Evolutionary conservation across 1,140 invertebrate genomes (phyloP).

Genomic region (Cydia splendana): DNA sequence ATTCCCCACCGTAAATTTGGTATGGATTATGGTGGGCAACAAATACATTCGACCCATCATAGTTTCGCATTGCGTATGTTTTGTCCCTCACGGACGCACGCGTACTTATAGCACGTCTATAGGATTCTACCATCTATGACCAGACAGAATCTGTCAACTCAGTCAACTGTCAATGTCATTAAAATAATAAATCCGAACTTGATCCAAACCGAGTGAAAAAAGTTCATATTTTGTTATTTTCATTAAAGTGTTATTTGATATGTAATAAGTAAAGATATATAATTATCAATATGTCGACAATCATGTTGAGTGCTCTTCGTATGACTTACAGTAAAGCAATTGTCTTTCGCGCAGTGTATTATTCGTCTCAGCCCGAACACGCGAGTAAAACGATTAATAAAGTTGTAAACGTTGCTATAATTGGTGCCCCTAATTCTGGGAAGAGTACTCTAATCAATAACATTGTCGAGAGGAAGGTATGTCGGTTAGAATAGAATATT

Average conservation of each 20-base stretch:
- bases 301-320: constrained; percentile 42
- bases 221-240: neutral
- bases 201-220: too few relatives aligned
- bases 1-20: too few relatives aligned
- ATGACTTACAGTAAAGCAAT: constrained; percentile 39
- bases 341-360: constrained; percentile 47
- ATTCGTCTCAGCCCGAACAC: constrained; percentile 60
- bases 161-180: too few relatives aligned
- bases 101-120: too few relatives aligned
- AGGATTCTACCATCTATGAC: too few relatives aligned
- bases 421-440: constrained; percentile 95
- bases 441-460: constrained; percentile 97
- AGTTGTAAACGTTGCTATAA: constrained; percentile 90
- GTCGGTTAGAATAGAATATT: neutral
- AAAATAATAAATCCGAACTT: too few relatives aligned
- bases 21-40: too few relatives aligned
- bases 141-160: too few relatives aligned
- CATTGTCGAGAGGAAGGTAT: constrained; percentile 88
- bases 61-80: too few relatives aligned
- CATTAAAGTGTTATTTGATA: neutral
- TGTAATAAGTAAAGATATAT: neutral
- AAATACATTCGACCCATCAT: too few relatives aligned
- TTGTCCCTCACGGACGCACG: too few relatives aligned
- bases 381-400: constrained; percentile 60
- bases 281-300: constrained; percentile 40